These are phyloP conservation scores for Arctopsyche grandis DNA, from an alignment of 1,140 invertebrate species.

Conservation along the genomic window DNA sequence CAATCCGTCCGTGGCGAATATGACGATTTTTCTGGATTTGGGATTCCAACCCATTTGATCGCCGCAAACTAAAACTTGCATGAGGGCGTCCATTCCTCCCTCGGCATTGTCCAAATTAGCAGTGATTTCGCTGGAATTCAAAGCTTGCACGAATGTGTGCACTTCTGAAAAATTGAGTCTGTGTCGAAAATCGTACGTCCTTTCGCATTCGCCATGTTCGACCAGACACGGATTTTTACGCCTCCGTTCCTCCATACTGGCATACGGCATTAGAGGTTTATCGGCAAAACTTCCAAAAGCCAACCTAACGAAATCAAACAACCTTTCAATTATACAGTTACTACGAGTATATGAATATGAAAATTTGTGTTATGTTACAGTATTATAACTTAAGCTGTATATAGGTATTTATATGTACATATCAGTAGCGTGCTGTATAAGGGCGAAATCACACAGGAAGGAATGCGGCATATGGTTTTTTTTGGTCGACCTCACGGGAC, in stretches of 20 bases:
- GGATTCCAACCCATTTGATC: conserved; percentile 72
- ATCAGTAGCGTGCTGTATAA: too few species aligned
- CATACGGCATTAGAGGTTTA: conserved; percentile 82
- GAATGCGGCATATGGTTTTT: too few species aligned
- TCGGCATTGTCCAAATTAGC: conserved; percentile 98
- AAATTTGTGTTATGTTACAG: neutral
- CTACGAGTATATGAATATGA: conserved; percentile 20
- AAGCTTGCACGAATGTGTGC: conserved; percentile 67
- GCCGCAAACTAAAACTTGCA: conserved; percentile 94
- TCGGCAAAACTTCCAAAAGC: conserved; percentile 89
- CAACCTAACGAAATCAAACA: conserved; percentile 61
- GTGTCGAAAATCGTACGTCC: conserved; percentile 78
- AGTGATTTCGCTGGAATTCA: conserved; percentile 78
- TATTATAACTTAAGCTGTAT: too few species aligned
- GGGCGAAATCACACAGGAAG: too few species aligned
- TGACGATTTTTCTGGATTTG: conserved; percentile 70
- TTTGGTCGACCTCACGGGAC: too few species aligned
- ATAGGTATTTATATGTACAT: too few species aligned
- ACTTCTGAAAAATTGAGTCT: conserved; percentile 71
- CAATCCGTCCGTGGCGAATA: conserved; percentile 72
- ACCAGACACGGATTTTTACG: conserved; percentile 68
- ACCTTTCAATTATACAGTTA: neutral
- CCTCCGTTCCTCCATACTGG: conserved; percentile 65
- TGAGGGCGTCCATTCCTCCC: conserved; percentile 98
- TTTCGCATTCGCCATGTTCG: conserved; percentile 65